These are phyloP conservation scores for Hypomecis atomaria DNA, from an alignment of 2,888 invertebrate genomes.

Conservation along the genomic window DNA sequence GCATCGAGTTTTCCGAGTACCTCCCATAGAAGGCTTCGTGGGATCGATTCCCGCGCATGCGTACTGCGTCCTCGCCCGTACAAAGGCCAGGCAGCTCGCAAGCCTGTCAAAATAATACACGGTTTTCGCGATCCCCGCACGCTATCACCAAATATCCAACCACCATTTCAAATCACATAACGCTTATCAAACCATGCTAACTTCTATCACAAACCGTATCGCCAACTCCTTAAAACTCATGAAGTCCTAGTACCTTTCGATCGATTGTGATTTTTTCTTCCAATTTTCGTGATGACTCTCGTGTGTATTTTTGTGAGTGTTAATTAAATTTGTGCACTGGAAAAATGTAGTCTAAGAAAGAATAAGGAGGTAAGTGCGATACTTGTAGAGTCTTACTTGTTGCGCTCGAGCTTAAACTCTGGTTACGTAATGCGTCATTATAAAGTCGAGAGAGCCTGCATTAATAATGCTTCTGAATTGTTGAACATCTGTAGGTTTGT, in stretches of 20 bases:
- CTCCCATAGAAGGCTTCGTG: slow-evolving; percentile 56
- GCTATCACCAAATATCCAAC: slow-evolving; percentile 44
- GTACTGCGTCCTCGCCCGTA: slow-evolving; percentile 60
- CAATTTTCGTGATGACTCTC: slow-evolving; percentile 49
- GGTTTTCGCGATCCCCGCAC: slow-evolving; percentile 62
- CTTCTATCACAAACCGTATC: slow-evolving; percentile 24
- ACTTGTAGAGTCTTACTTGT: slow-evolving; percentile 73
- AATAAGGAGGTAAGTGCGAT: slow-evolving; percentile 55
- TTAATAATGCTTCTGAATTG: slow-evolving; percentile 17
- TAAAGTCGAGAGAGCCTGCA: slow-evolving; percentile 36
- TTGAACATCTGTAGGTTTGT: not conserved
- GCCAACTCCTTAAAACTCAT: slow-evolving; percentile 31
- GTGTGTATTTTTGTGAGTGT: slow-evolving; percentile 56
- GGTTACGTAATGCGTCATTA: slow-evolving; percentile 72
- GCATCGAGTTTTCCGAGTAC: slow-evolving; percentile 44
- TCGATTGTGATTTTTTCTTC: slow-evolving; percentile 42
- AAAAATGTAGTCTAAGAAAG: slow-evolving; percentile 67
- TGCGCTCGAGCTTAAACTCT: slow-evolving; percentile 63
- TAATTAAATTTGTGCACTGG: slow-evolving; percentile 57
- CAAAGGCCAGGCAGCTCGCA: slow-evolving; percentile 72
- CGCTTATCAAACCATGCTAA: slow-evolving; percentile 18
- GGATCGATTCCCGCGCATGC: slow-evolving; percentile 79
- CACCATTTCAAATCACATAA: slow-evolving; percentile 13
- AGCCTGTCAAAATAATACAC: slow-evolving; percentile 76
- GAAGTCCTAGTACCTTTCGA: slow-evolving; percentile 24